These are phyloP conservation scores for Paratrypauchen microcephalus DNA, from an alignment of 2,797 vertebrate genomes.

Conservation along the genomic window DNA sequence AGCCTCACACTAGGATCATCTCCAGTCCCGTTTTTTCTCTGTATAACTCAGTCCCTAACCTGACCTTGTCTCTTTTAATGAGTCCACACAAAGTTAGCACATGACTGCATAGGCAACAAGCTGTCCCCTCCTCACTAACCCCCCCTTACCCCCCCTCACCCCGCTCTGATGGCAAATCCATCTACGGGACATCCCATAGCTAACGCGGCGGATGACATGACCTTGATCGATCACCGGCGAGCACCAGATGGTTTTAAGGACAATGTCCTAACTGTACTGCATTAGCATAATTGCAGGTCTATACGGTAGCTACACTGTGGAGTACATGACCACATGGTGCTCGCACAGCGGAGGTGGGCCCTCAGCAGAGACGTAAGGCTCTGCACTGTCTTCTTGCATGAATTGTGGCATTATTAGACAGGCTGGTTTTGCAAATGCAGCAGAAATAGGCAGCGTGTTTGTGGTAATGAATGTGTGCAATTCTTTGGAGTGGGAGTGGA, in stretches of 20 bases:
- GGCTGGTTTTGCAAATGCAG: slow-evolving; percentile 15
- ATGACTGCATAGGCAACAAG: slow-evolving; percentile 39
- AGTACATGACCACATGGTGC: slow-evolving; percentile 47
- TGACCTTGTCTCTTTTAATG: slow-evolving; percentile 48
- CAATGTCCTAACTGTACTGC: slow-evolving; percentile 68
- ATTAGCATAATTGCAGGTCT: slow-evolving; percentile 73
- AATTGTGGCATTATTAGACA: slow-evolving; percentile 23
- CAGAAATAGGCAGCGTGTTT: slow-evolving; percentile 4
- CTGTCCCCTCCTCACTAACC: slow-evolving; percentile 48
- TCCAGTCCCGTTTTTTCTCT: slow-evolving; percentile 30
- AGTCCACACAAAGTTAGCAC: slow-evolving; percentile 43
- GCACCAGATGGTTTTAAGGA: slow-evolving; percentile 78
- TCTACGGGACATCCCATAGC: slow-evolving; percentile 58
- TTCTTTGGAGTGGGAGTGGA: background rate
- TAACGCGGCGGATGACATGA: slow-evolving; percentile 53
- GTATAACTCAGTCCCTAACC: slow-evolving; percentile 35
- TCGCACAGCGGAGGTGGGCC: slow-evolving; percentile 22
- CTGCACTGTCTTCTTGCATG: slow-evolving; percentile 23
- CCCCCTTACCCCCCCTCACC: background rate
- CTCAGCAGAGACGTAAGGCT: slow-evolving; percentile 34
- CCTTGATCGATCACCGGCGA: slow-evolving; percentile 73
- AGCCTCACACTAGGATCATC: background rate
- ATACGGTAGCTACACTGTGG: slow-evolving; percentile 37
- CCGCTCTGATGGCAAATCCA: slow-evolving; percentile 63
- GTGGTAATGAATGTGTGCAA: slow-evolving; percentile 4